phyloP scores from a whole-genome alignment of 2,888 invertebrate species.

The Diarsia rubi region DNA sequence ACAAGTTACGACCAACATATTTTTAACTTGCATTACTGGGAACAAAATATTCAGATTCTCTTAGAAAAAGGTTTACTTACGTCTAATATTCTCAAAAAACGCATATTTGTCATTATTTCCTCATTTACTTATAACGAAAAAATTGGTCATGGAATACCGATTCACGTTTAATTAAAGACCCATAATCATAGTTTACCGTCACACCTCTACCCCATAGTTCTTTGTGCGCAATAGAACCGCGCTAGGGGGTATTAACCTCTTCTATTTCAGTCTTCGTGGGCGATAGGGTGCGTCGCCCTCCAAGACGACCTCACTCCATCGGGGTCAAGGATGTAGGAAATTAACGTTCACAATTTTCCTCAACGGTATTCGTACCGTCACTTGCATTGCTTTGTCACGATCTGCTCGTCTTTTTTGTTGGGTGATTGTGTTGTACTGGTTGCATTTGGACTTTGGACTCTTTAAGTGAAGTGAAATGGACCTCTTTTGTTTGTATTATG shows the following conservation, averaged over 20 bases:
- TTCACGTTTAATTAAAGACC: slow-evolving; percentile 1
- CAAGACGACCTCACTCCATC: slow-evolving; percentile 74
- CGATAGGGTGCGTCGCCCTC: slow-evolving; percentile 85
- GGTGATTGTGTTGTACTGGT: slow-evolving; percentile 35
- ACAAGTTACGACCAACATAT: not conserved
- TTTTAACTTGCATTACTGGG: not conserved
- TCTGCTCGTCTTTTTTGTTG: slow-evolving; percentile 42
- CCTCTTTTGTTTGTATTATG: not conserved
- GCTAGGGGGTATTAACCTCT: slow-evolving; percentile 81
- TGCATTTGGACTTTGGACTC: slow-evolving; percentile 35
- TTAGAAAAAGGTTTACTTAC: not conserved
- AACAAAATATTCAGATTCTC: not conserved
- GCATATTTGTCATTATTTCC: not conserved
- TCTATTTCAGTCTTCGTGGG: slow-evolving; percentile 87
- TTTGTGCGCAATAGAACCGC: slow-evolving; percentile 71
- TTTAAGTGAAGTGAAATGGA: slow-evolving; percentile 8
- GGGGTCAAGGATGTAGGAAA: slow-evolving; percentile 78
- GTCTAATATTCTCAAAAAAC: not conserved
- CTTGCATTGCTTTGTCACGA: slow-evolving; percentile 59
- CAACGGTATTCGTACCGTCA: slow-evolving; percentile 60
- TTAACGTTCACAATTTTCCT: slow-evolving; percentile 68
- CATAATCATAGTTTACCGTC: slow-evolving; percentile 31
- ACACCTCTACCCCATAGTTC: slow-evolving; percentile 60
- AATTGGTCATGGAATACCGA: not conserved
- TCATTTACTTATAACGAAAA: not conserved